These are phyloP conservation scores for Operophtera brumata DNA, from an alignment of 2,888 invertebrate species.

Conservation along the genomic window DNA sequence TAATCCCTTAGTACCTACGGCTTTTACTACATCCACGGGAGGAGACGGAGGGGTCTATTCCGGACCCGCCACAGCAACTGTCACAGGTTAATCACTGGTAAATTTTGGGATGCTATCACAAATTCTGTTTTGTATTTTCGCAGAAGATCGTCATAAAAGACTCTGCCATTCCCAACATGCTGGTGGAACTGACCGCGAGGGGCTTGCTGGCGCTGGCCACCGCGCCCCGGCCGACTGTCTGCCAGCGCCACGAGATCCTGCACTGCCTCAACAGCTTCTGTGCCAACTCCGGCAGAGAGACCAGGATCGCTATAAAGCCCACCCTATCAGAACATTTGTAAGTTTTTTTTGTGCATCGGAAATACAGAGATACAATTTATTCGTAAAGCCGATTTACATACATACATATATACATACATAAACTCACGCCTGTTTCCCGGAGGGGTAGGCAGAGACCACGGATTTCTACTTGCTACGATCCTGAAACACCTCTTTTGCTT, in stretches of 20 bases:
- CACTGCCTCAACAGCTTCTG: constrained; percentile 55
- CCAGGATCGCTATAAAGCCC: constrained; percentile 48
- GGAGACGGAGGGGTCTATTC: no score
- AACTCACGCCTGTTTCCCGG: no score
- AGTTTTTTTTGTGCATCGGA: constrained; percentile 33
- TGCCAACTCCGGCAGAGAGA: constrained; percentile 50
- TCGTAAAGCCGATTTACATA: no score
- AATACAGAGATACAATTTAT: no score
- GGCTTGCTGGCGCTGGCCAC: constrained; percentile 55
- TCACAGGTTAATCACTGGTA: no score
- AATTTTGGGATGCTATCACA: no score
- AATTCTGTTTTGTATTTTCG: background rate
- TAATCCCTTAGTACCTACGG: no score
- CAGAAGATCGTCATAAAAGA: constrained; percentile 55
- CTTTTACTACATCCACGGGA: no score
- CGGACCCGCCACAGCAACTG: no score
- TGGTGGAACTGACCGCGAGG: constrained; percentile 53
- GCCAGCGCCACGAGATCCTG: constrained; percentile 52
- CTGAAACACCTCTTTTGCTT: no score
- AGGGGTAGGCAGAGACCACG: no score
- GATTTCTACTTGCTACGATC: no score
- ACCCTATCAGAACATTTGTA: constrained; percentile 58
- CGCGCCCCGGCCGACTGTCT: constrained; percentile 36
- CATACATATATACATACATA: background rate
- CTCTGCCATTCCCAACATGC: constrained; percentile 40